These are phyloP conservation scores for Scrobipalpa atriplicella DNA, from an alignment of 2,888 invertebrate genomes.

Conservation along the genomic window DNA sequence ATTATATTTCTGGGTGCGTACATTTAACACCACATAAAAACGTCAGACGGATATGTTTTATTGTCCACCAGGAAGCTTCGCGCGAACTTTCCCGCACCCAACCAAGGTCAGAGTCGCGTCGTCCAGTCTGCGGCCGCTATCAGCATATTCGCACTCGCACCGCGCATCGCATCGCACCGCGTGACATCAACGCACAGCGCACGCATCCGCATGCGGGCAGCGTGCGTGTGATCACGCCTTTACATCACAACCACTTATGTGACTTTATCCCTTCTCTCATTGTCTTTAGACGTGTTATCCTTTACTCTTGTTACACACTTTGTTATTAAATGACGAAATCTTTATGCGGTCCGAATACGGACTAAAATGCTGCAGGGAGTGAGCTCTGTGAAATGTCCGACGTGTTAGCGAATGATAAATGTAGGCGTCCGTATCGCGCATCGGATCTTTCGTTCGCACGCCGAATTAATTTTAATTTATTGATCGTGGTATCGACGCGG, in stretches of 20 bases:
- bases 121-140: neutral
- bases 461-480: slow-evolving; percentile 84
- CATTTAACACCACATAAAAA: slow-evolving; percentile 24
- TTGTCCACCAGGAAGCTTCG: slow-evolving; percentile 42
- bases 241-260: slow-evolving; percentile 53
- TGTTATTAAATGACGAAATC: slow-evolving; percentile 71
- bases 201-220: slow-evolving; percentile 66
- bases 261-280: slow-evolving; percentile 69
- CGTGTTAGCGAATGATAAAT: slow-evolving; percentile 83
- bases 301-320: slow-evolving; percentile 38
- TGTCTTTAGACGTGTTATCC: slow-evolving; percentile 77
- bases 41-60: slow-evolving; percentile 24
- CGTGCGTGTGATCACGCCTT: slow-evolving; percentile 65
- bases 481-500: slow-evolving; percentile 78
- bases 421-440: slow-evolving; percentile 81
- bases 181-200: slow-evolving; percentile 63
- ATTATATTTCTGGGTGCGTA: slow-evolving; percentile 12
- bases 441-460: slow-evolving; percentile 83
- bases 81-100: slow-evolving; percentile 60
- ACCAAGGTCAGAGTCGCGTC: slow-evolving; percentile 62
- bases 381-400: slow-evolving; percentile 77
- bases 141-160: neutral
- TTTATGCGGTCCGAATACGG: slow-evolving; percentile 58
- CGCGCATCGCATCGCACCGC: slow-evolving; percentile 50
- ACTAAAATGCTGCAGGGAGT: slow-evolving; percentile 61